Base-by-base conservation (phyloP, 2,797 vertebrate species). In the Neopelma chrysocephalum region DNA sequence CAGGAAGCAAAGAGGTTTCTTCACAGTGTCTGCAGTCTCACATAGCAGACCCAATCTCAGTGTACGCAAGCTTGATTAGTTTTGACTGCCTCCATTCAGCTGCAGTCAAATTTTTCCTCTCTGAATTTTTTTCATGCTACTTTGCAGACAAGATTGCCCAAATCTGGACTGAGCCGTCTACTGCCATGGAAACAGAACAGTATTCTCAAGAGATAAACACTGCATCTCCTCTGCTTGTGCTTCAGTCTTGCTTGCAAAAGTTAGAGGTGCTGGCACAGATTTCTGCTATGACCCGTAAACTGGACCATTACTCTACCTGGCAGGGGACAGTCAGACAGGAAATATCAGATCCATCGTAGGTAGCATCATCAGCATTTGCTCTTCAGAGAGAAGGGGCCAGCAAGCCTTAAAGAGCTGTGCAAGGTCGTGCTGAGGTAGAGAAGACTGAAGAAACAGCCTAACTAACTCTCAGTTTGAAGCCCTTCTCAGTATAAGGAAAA, bases 181-280 rank as follows among this genome's bases (percentile, higher is more conserved):
- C 94, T 97, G 95, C 96, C 97, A 97, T 97, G 97, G 97, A 97
- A 97, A 97, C 97, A 93, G 92, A 96, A 91, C 50, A 89, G 94
- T 76, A 89, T 95, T 94, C 93, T 95, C 88, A 87, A 66, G 93
- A 94, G 92, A 90, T 85, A 97, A 97, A 94, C 93, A 96, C 68
- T 62, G 81, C 91, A 80, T 89, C 87, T 94, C 73, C 70, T 93
- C 76, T 87, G 69, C 84, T 58, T 71, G 70, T 73, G 77, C 57
- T 94, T 91, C 3, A 6, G 65, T 31, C 87, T 72, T 77, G 31
- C 75, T 76, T 15, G 48, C 61, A 36, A 36, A 89, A 88, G 88
- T 91, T 71, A 89, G 68, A 91, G 88, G 82, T 76, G 57, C 70
- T 81, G 66, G 77, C 51, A 61, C 14, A 2, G 57, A 53, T 91